phyloP scores from a whole-genome alignment of 2,888 invertebrate species.

The Cylloceria caligata region DNA sequence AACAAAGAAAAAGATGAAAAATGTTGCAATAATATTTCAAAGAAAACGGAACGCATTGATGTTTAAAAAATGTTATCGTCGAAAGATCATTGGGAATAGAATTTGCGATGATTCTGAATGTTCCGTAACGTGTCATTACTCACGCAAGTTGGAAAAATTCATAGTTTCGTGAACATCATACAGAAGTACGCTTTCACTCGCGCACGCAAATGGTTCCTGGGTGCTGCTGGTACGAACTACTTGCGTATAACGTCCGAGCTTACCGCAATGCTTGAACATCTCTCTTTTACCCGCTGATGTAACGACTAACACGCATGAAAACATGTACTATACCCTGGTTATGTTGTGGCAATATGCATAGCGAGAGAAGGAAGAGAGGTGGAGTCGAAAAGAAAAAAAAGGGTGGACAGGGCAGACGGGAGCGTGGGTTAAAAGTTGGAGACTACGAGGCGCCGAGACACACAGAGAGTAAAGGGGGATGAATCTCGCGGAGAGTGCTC shows the following conservation, averaged over 20 bases:
- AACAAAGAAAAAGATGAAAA: no score
- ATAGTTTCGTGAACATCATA: constrained; percentile 32
- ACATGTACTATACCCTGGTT: constrained; percentile 23
- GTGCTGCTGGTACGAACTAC: constrained; percentile 39
- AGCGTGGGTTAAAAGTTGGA: constrained; percentile 55
- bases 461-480: constrained; percentile 4
- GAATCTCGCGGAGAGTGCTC: constrained; percentile 30
- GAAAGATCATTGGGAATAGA: no score
- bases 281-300: constrained; percentile 47
- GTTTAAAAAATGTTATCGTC: no score
- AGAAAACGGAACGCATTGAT: no score
- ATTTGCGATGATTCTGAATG: no score
- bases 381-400: constrained; percentile 31
- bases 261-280: constrained; percentile 43
- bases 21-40: no score
- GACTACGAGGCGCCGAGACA: constrained; percentile 51
- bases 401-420: constrained; percentile 35
- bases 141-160: constrained; percentile 29
- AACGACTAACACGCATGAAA: constrained; percentile 52
- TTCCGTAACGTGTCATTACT: no score
- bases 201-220: constrained; percentile 49
- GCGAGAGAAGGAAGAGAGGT: constrained; percentile 32
- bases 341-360: constrained; percentile 42
- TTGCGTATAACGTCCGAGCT: constrained; percentile 46
- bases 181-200: constrained; percentile 50